phyloP scores from a whole-genome alignment of 2,888 invertebrate genomes.

The Drosophila mettleri region DNA sequence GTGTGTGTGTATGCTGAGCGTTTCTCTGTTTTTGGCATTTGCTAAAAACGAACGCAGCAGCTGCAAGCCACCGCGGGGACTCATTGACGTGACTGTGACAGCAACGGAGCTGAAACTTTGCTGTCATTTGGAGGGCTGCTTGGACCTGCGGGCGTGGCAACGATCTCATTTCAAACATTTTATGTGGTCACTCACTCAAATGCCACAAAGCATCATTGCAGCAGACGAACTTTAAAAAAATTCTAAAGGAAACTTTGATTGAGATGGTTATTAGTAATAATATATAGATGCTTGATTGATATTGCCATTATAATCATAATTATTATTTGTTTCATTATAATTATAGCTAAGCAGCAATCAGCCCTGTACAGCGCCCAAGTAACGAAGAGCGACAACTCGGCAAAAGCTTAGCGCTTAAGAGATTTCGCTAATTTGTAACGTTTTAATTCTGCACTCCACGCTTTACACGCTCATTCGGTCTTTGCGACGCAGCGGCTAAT shows the following conservation, averaged over 20 bases:
- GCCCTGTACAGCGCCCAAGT: too few species aligned
- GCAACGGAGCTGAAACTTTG: constrained; percentile 53
- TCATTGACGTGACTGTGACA: constrained; percentile 73
- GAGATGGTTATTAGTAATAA: neutral
- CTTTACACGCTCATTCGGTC: too few species aligned
- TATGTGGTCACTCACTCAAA: constrained; percentile 33
- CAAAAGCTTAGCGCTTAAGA: too few species aligned
- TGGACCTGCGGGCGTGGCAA: constrained; percentile 29
- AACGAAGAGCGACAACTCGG: too few species aligned
- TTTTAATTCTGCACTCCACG: too few species aligned
- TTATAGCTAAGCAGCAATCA: too few species aligned
- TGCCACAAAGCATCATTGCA: constrained; percentile 13
- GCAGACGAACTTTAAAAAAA: constrained; percentile 16
- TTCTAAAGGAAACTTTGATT: neutral
- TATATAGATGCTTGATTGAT: neutral
- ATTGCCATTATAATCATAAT: neutral
- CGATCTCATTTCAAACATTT: constrained; percentile 59
- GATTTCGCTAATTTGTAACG: too few species aligned
- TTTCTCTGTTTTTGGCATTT: constrained; percentile 68
- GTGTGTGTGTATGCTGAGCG: constrained; percentile 13
- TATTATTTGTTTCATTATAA: neutral
- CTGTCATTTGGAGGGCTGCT: constrained; percentile 30
- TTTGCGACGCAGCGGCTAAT: too few species aligned
- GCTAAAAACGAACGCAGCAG: constrained; percentile 62
- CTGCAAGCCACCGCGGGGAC: constrained; percentile 62